Conservation (phyloP, 2,797 vertebrate genomes). For the Arctocebus calabarensis region DNA sequence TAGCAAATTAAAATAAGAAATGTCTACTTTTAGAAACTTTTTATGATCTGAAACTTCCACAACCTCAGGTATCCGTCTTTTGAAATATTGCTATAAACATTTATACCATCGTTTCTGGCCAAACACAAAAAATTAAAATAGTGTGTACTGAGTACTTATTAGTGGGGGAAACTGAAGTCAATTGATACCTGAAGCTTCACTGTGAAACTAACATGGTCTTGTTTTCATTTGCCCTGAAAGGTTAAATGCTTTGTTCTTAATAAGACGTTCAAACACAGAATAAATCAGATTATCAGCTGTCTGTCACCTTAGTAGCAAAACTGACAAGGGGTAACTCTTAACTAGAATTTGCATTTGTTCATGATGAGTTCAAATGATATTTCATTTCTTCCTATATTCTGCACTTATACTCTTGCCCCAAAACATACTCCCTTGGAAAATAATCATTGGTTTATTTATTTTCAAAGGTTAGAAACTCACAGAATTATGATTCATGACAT, state of each 20-base stretch:
- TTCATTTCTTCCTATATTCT: conserved; percentile 21
- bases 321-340: neutral
- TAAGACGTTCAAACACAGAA: conserved; percentile 74
- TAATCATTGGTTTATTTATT: conserved; percentile 51
- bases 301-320: conserved; percentile 42
- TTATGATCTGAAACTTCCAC: conserved; percentile 70
- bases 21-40: conserved; percentile 62
- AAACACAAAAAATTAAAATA: conserved; percentile 80
- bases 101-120: conserved; percentile 15
- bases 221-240: conserved; percentile 74
- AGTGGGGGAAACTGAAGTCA: conserved; percentile 69
- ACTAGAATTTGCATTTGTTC: conserved; percentile 33
- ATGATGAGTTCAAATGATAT: neutral
- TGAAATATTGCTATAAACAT: conserved; percentile 78
- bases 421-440: conserved; percentile 11
- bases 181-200: conserved; percentile 67
- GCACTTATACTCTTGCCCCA: neutral
- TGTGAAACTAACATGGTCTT: conserved; percentile 63
- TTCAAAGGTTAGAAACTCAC: neutral
- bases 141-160: conserved; percentile 72
- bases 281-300: conserved; percentile 72
- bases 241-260: conserved; percentile 64
- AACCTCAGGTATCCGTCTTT: conserved; percentile 77
- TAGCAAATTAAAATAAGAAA: conserved; percentile 58
- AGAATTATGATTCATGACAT: neutral